Conservation (phyloP, 1,140 invertebrate genomes). For the Atta texana region DNA sequence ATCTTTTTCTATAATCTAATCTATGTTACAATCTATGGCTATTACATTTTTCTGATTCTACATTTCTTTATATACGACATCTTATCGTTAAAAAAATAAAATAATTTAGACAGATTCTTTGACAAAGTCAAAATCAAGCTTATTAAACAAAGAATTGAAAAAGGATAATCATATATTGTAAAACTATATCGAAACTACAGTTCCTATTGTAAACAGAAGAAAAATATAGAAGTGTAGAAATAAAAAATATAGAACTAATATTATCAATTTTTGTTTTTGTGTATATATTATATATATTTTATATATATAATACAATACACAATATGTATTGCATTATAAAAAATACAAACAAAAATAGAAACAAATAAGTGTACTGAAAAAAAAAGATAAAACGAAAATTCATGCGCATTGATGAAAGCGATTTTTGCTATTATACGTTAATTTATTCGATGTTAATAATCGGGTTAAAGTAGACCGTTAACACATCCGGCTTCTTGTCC, state of each 20-base stretch:
- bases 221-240: background rate
- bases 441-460: conserved; percentile 24
- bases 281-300: too few species aligned
- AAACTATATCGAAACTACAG: background rate
- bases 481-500: conserved; percentile 30
- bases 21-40: background rate
- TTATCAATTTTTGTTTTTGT: background rate
- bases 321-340: background rate
- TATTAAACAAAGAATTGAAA: background rate
- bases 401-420: background rate
- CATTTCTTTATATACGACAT: background rate
- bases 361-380: background rate
- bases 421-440: conserved; percentile 36
- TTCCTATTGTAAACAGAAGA: background rate
- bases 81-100: background rate
- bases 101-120: background rate
- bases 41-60: background rate
- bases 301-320: too few species aligned
- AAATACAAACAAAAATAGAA: background rate
- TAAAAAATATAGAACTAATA: background rate
- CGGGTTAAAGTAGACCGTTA: conserved; percentile 5
- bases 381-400: background rate
- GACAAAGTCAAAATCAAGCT: background rate
- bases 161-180: background rate
- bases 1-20: background rate